Conservation (phyloP, 2,888 invertebrate genomes). For the Galeruca laticollis region DNA sequence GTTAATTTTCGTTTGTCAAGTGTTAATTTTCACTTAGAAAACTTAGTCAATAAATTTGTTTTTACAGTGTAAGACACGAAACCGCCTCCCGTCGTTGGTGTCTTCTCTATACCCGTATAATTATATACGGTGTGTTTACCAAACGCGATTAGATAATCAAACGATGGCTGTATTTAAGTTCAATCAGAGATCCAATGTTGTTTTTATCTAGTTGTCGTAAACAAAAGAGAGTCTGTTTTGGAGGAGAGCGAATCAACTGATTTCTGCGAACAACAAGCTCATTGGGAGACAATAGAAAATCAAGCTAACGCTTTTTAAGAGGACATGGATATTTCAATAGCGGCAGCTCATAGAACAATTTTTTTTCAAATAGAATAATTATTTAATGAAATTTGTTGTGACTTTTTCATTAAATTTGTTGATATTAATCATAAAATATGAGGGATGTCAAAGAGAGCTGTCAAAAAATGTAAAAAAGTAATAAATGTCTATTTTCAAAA, state of each 20-base stretch:
- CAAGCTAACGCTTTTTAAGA: not conserved
- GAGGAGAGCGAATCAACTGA: slow-evolving; percentile 12
- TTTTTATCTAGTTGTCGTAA: slow-evolving; percentile 36
- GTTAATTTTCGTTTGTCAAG: too few species aligned
- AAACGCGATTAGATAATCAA: slow-evolving; percentile 62
- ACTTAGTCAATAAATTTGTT: not conserved
- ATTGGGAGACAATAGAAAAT: slow-evolving; percentile 17
- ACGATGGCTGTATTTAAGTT: slow-evolving; percentile 42
- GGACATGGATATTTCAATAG: not conserved
- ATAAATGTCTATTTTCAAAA: too few species aligned
- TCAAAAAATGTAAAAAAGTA: too few species aligned
- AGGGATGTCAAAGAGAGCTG: too few species aligned
- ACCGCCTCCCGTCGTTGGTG: slow-evolving; percentile 49
- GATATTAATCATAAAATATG: too few species aligned
- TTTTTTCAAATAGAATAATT: not conserved
- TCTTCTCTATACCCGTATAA: slow-evolving; percentile 58
- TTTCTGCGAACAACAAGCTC: slow-evolving; percentile 6
- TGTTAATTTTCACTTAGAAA: too few species aligned
- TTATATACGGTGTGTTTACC: slow-evolving; percentile 63
- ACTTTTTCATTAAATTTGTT: too few species aligned
- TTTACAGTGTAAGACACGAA: slow-evolving; percentile 20
- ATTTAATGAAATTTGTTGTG: too few species aligned
- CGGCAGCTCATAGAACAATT: not conserved
- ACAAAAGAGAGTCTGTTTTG: slow-evolving; percentile 34
- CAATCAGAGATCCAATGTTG: slow-evolving; percentile 44